These are phyloP conservation scores for Prietella phreatophila DNA, from an alignment of 2,113 vertebrate genomes.

Conservation along the genomic window DNA sequence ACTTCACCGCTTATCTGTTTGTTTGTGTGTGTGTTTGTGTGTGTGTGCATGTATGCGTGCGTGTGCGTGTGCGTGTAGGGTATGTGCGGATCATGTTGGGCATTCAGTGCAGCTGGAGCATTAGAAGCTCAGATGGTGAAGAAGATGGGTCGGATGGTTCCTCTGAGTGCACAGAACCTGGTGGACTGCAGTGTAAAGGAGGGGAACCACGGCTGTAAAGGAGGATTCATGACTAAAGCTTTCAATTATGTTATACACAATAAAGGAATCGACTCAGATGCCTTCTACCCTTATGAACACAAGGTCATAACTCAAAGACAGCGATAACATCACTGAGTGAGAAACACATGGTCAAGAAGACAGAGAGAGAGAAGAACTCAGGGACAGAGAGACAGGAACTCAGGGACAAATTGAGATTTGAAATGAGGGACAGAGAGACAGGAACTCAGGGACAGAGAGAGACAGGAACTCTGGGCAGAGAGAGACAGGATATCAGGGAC, in stretches of 20 bases:
- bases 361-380: too few relatives aligned
- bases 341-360: too few relatives aligned
- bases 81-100: slow-evolving; percentile 83
- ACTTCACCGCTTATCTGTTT: background rate
- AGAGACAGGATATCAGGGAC: too few relatives aligned
- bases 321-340: background rate
- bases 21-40: background rate
- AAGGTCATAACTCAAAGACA: slow-evolving; percentile 54
- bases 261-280: slow-evolving; percentile 79
- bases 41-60: background rate
- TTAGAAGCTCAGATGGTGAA: slow-evolving; percentile 82
- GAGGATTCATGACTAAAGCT: slow-evolving; percentile 75
- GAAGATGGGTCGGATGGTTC: slow-evolving; percentile 73
- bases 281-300: slow-evolving; percentile 80
- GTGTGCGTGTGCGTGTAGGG: slow-evolving; percentile 65
- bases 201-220: slow-evolving; percentile 78
- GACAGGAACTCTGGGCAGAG: too few relatives aligned
- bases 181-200: slow-evolving; percentile 80
- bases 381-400: too few relatives aligned
- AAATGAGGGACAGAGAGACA: too few relatives aligned
- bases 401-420: too few relatives aligned
- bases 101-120: slow-evolving; percentile 83
- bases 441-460: too few relatives aligned
- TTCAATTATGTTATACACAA: slow-evolving; percentile 82
- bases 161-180: slow-evolving; percentile 84